Base-by-base conservation (phyloP, 1,140 invertebrate genomes). In the Leptinotarsa defecta region DNA sequence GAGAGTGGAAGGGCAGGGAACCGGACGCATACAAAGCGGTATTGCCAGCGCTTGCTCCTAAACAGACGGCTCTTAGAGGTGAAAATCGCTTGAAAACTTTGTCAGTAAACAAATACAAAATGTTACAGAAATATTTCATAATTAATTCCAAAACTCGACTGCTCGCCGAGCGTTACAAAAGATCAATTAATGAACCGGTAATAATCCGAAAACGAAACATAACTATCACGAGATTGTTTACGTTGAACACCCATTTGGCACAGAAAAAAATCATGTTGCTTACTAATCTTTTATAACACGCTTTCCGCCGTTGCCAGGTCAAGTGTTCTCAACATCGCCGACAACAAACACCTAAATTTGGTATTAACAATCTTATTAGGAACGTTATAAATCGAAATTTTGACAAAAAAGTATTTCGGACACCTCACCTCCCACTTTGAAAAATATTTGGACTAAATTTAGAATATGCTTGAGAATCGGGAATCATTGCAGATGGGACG, bases 271-370 rank as follows among this genome's bases (percentile, higher is more conserved):
- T 57, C 62, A 19, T 74, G 67, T 74, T 74, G 73, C 64, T 73
- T 73, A 73, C 64, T 73, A 73, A 81, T 82, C 77, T 78, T 81
- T 82, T 83, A 79, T 81, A 83, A 83, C 84, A 81, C 76, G 82
- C 78, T 82, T 79, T 78, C 72, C 84, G 79, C 77, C 73, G 83
- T 85, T 85, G 84, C 83, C 84, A 84, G 81, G 75, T 85, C 83
- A 83, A 82, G 79, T 81, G 82, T 81, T 78, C 81, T 83, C 82
- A 83, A 85, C 83, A 81, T 84, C 81, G 82, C 80, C 81, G 79
- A 83, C 78, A 83, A 84, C 82, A 84, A 84, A 84, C 81, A 81
- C 75, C 81, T 81, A 83, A 79, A 84, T 83, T 83, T 82, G 76
- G 81, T 74, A 80, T 75, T 78, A 81, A 83, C 75, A 76, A 63